Evolutionary conservation across 2,888 invertebrate species (phyloP).

Genomic region (Acanthacorydalis orientalis): DNA sequence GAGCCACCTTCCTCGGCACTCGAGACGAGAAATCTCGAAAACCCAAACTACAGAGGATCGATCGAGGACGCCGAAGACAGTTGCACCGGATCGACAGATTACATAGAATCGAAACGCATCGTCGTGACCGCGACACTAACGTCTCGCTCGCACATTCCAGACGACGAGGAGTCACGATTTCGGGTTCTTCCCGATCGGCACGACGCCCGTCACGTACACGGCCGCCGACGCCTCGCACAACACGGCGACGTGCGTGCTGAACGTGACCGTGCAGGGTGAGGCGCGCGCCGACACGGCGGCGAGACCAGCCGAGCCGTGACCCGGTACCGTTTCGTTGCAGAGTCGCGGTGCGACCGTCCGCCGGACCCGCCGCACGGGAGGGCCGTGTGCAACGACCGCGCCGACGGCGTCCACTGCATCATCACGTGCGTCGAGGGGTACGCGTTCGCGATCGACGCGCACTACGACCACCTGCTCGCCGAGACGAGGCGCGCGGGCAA

Average conservation of each 20-base stretch:
- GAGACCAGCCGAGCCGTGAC: too few species aligned
- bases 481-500: slow-evolving; percentile 9
- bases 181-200: slow-evolving; percentile 34
- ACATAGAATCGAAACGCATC: too few species aligned
- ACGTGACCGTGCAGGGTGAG: slow-evolving; percentile 39
- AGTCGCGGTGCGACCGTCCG: slow-evolving; percentile 19
- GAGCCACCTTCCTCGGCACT: too few species aligned
- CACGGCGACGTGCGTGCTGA: slow-evolving; percentile 36
- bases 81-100: too few species aligned
- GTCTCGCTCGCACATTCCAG: too few species aligned
- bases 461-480: slow-evolving; percentile 11
- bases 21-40: too few species aligned
- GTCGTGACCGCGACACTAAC: too few species aligned
- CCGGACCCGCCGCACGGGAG: slow-evolving; percentile 20
- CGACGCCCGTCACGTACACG: slow-evolving; percentile 35
- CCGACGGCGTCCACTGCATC: slow-evolving; percentile 27
- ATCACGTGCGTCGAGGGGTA: slow-evolving; percentile 42
- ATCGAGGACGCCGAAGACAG: slow-evolving; percentile 7
- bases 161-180: slow-evolving; percentile 25
- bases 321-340: slow-evolving; percentile 11
- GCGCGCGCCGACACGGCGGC: too few species aligned
- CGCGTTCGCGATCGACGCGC: slow-evolving; percentile 30
- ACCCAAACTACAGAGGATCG: too few species aligned
- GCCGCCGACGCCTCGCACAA: slow-evolving; percentile 41
- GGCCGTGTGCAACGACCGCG: slow-evolving; percentile 16